Evolutionary conservation across 2,888 invertebrate genomes (phyloP).

Genomic region (Volucella bombylans): DNA sequence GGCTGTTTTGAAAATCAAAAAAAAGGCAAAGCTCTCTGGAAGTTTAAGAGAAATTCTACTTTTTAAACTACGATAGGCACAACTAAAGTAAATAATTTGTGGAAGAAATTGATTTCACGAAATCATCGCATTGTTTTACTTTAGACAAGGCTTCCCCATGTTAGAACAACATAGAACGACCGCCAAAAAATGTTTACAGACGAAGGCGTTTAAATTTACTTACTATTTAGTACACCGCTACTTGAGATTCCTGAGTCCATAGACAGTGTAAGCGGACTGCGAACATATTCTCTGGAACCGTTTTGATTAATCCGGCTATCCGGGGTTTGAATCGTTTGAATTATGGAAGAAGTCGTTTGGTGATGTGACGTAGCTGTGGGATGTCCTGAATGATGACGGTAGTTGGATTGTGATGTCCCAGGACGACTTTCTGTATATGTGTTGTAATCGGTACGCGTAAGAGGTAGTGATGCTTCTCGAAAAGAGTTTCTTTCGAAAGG

Average conservation of each 20-base stretch:
- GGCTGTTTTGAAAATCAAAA: slow-evolving; percentile 8
- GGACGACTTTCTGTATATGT: slow-evolving; percentile 70
- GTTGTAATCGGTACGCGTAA: slow-evolving; percentile 53
- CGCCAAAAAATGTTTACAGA: slow-evolving; percentile 23
- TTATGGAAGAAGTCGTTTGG: slow-evolving; percentile 42
- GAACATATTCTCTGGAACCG: slow-evolving; percentile 74
- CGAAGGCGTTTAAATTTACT: slow-evolving; percentile 60
- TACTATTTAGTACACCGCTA: slow-evolving; percentile 76
- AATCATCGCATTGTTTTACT: slow-evolving; percentile 21
- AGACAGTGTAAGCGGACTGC: slow-evolving; percentile 89
- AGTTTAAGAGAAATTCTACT: slow-evolving; percentile 16
- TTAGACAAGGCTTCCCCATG: slow-evolving; percentile 4
- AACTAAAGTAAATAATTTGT: slow-evolving; percentile 5
- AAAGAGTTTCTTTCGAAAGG: slow-evolving; percentile 53
- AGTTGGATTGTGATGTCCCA: slow-evolving; percentile 74
- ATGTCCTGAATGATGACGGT: slow-evolving; percentile 67
- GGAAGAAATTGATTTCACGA: slow-evolving; percentile 1
- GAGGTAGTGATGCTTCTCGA: slow-evolving; percentile 64
- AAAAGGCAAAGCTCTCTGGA: slow-evolving; percentile 38
- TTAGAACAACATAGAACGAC: slow-evolving; percentile 36
- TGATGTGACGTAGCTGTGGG: slow-evolving; percentile 61
- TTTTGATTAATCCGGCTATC: slow-evolving; percentile 70
- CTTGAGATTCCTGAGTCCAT: slow-evolving; percentile 94
- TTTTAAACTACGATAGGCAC: slow-evolving; percentile 48
- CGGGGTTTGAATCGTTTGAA: slow-evolving; percentile 55